Conservation (phyloP, 2,113 vertebrate genomes). For the Strix aluco region DNA sequence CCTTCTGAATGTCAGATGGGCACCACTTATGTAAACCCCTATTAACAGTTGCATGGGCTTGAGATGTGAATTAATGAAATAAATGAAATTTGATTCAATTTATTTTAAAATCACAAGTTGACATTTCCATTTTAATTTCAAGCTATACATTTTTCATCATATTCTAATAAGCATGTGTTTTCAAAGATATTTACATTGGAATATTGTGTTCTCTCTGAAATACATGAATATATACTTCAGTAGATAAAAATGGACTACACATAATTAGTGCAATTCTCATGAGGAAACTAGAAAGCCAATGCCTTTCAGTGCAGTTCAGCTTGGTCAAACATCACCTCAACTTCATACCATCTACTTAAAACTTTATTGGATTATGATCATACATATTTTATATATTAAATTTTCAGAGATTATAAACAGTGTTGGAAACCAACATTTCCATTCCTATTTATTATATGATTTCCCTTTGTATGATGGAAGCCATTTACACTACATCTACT, state of each 20-base stretch:
- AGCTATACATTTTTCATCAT: not conserved
- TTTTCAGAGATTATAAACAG: not conserved
- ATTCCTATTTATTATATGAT: not conserved
- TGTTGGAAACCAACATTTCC: not conserved
- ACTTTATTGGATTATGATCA: not conserved
- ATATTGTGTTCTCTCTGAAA: not conserved
- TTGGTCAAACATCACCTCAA: not conserved
- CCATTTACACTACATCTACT: not conserved
- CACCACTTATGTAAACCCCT: not conserved
- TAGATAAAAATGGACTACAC: not conserved
- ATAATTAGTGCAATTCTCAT: not conserved
- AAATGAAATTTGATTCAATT: not conserved
- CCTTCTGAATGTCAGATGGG: not conserved
- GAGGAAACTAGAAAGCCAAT: not conserved
- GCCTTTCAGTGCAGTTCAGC: not conserved
- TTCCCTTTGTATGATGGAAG: not conserved
- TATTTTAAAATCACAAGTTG: not conserved
- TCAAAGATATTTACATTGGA: not conserved
- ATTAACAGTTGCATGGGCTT: not conserved
- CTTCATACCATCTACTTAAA: not conserved
- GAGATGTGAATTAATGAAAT: not conserved
- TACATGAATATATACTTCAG: not conserved
- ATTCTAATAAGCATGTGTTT: not conserved
- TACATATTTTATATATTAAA: not conserved
- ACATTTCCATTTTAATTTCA: not conserved